Base-by-base conservation (phyloP, 1,140 invertebrate genomes). In the Bilobella aurantiaca region DNA sequence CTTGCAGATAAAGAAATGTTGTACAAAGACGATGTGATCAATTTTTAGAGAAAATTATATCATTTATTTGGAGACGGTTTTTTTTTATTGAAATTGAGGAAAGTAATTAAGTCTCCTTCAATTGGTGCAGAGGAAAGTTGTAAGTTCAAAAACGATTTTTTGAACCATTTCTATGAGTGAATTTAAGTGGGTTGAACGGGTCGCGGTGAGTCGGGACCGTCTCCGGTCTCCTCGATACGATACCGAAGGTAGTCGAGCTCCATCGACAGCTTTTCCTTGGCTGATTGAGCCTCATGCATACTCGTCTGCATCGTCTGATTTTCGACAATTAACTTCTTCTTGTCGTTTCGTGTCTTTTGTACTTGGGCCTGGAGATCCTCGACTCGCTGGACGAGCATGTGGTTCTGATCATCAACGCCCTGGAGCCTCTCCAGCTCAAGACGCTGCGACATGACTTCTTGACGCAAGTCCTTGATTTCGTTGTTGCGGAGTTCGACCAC, bases 341-440 rank as follows among this genome's bases (percentile, higher is more conserved):
- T 71, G 30, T 71, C 70, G 14, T 32, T 49, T 34, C 65, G 46
- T 32, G 61, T 56, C 42, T 71, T 71, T 25, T 62, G 49, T 2
- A 71, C 28, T 37, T 71, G 70, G 25, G 70, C 70, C 37, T 69
- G 62, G 16, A 71, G 47, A 57, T 69, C 70, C 34, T 71, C 70
- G 27, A 71, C 62, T 59, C 64, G 66, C 12, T 49, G 64, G n/a
- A 30, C 1, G n/a, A 67, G 46, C 23, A 29, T 16, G 34, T 69
- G 66, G 16, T 64, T 68, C 29, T 67, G 58, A 25, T 69, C 70
- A 29, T 58, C 65, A 2, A 56, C 29, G 2, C 16, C 16, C 32
- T 42, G 31, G 16, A 69, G 58, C 30, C 67, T 64, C 49, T 71
- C 67, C 18, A 59, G n/a, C 14, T 42, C 29, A 37, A 31, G 28